Evolutionary conservation across 2,797 vertebrate genomes (phyloP), one percentile per base, ranked within the genome.

Genomic region (Pteropus rufus): DNA sequence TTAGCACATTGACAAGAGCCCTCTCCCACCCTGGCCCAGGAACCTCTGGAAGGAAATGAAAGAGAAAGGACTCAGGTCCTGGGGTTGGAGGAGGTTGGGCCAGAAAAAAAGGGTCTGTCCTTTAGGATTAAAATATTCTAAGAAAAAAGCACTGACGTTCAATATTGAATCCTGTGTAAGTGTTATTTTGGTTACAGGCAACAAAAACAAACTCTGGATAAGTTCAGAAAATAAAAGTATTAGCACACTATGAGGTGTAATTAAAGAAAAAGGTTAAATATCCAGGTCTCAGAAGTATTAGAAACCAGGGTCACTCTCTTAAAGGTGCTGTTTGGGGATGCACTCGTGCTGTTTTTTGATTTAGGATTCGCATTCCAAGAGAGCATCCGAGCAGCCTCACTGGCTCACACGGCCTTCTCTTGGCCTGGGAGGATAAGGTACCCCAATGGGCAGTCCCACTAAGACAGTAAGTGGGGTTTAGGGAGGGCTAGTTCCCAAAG

Each of bases 1-100:
- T 94, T 73, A 90, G 91, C 82, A 90, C 97, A 92, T 88, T 96
- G 97, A 97, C 95, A 95, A 86, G 86, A 90, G 93, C 84, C 89
- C 92, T 89, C 87, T 95, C n/a, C 89, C 44, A 18, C 82, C 58
- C 88, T 7, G 81, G 80, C 70, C 95, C 60, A 36, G 82, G 91
- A 91, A 89, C 58, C 77, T 89, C 76, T 82, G 88, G 89, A 75
- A 96, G 56, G 93, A 93, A 91, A 89, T 36, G 23, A n/a, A 56
- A 92, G 64, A 95, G 91, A 84, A 69, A 88, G 15, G 86, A 87
- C 46, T 62, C 49, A 15, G 31, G 77, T 88, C 58, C 79, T 82
- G 44, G 69, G 72, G 5, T 19, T 58, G 46, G 64, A 21, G 49
- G 46, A 69, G 69, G 73, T 19, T 70, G 49, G 58, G 9, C n/a